A percentile compares a stretch with the other conserved stretches of the same genome.
These are phyloP conservation scores for Oryzias javanicus DNA, from an alignment of 2,113 vertebrate species.

Conservation along the genomic window DNA sequence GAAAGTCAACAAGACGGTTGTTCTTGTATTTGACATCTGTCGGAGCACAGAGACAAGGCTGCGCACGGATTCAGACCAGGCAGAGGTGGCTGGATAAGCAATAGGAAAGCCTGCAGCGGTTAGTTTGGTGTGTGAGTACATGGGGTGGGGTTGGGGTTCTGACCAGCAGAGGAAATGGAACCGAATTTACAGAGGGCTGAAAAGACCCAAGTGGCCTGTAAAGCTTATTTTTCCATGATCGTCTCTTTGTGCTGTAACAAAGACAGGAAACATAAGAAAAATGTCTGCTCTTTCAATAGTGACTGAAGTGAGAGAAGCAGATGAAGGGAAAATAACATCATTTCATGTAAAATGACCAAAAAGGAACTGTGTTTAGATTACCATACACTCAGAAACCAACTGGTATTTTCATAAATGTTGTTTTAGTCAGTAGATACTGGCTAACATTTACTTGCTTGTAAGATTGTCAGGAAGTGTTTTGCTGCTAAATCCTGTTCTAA, in stretches of 20 bases:
- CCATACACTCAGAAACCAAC: too few species aligned
- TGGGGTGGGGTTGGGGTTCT: slow-evolving; percentile 46
- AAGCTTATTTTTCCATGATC: slow-evolving; percentile 57
- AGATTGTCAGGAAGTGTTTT: too few species aligned
- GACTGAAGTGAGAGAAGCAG: too few species aligned
- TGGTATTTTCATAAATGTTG: too few species aligned
- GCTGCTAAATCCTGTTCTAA: too few species aligned
- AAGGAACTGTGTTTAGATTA: too few species aligned
- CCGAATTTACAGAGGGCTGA: slow-evolving; percentile 40
- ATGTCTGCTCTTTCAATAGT: slow-evolving; percentile 40
- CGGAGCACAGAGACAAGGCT: slow-evolving; percentile 27
- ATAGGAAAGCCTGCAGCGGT: slow-evolving; percentile 45
- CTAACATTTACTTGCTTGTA: too few species aligned
- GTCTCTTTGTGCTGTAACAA: slow-evolving; percentile 65
- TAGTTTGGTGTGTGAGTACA: slow-evolving; percentile 43
- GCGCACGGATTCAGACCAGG: slow-evolving; percentile 58
- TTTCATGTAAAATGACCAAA: too few species aligned
- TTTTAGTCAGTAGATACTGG: too few species aligned
- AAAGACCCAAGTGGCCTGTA: slow-evolving; percentile 47
- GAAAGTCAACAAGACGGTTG: slow-evolving; percentile 65
- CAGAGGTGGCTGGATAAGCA: slow-evolving; percentile 56
- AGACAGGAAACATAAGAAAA: slow-evolving; percentile 63
- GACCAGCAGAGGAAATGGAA: slow-evolving; percentile 47
- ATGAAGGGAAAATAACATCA: too few species aligned
- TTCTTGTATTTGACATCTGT: slow-evolving; percentile 49